phyloP scores from a whole-genome alignment of 2,113 vertebrate genomes.

The Prochilodus magdalenae region DNA sequence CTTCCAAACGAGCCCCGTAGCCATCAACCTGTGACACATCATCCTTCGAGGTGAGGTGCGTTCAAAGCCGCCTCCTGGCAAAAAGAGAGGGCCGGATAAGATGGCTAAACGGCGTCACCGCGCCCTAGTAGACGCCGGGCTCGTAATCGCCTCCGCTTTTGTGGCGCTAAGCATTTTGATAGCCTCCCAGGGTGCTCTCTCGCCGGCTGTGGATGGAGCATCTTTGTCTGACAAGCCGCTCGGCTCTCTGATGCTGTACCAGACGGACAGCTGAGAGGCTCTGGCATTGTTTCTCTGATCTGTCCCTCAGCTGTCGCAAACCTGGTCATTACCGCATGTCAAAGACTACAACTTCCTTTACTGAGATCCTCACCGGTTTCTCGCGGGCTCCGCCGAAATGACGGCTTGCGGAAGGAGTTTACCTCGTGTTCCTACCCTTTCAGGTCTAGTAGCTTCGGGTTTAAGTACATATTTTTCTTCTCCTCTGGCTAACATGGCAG shows the following conservation, averaged over 20 bases:
- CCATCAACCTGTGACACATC: constrained; percentile 52
- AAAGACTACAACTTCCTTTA: not conserved
- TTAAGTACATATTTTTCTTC: not conserved
- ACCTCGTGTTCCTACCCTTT: not conserved
- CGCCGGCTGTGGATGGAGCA: not conserved
- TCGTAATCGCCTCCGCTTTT: constrained; percentile 46
- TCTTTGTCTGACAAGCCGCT: constrained; percentile 36
- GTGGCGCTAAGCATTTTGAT: constrained; percentile 35
- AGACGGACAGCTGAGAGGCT: constrained; percentile 34
- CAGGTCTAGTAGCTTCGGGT: constrained; percentile 12
- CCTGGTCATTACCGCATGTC: constrained; percentile 33
- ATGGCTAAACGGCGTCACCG: constrained; percentile 36
- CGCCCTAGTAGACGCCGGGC: constrained; percentile 23
- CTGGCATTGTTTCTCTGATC: constrained; percentile 27
- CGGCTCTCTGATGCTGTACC: constrained; percentile 22
- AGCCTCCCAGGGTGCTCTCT: constrained; percentile 39
- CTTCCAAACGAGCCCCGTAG: constrained; percentile 51
- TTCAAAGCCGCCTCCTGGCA: constrained; percentile 21
- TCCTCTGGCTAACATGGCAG: constrained; percentile 2
- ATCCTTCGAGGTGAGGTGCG: constrained; percentile 38
- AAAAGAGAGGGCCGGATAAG: constrained; percentile 21
- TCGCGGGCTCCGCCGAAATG: not conserved
- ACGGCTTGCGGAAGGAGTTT: not conserved
- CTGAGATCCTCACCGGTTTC: constrained; percentile 3
- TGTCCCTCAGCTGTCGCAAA: constrained; percentile 32